Conservation (phyloP, 2,888 invertebrate species). For the Xylota sylvarum region DNA sequence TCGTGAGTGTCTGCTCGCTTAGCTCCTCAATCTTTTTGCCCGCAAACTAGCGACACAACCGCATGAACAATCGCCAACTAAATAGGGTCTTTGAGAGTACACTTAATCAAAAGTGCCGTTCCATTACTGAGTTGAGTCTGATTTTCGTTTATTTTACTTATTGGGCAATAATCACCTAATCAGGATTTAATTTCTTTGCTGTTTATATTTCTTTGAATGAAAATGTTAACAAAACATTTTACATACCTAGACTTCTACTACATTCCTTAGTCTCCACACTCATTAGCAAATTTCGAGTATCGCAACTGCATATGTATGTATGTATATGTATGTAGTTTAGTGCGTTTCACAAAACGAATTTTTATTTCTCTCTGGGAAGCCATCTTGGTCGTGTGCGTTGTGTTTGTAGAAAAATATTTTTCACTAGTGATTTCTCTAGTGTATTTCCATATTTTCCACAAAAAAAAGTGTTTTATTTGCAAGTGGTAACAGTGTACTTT, state of each 20-base stretch:
- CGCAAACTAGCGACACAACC: too few relatives aligned
- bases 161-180: too few relatives aligned
- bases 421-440: background rate
- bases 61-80: too few relatives aligned
- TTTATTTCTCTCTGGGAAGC: constrained; percentile 33
- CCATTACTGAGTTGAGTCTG: too few relatives aligned
- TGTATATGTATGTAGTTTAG: background rate
- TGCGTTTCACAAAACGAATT: constrained; percentile 27
- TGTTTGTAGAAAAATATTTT: constrained; percentile 16
- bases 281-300: constrained; percentile 10
- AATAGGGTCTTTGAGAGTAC: too few relatives aligned
- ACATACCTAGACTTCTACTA: background rate
- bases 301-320: background rate
- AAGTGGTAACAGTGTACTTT: background rate
- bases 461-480: constrained; percentile 4
- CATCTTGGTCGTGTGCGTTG: constrained; percentile 43
- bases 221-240: too few relatives aligned
- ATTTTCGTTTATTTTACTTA: too few relatives aligned
- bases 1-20: too few relatives aligned
- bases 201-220: too few relatives aligned
- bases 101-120: too few relatives aligned
- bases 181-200: too few relatives aligned
- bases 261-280: background rate
- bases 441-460: background rate
- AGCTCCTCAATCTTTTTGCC: too few relatives aligned